Evolutionary conservation across 2,797 vertebrate genomes (phyloP), one percentile per base, ranked within the genome.

Genomic region (Iguana delicatissima): DNA sequence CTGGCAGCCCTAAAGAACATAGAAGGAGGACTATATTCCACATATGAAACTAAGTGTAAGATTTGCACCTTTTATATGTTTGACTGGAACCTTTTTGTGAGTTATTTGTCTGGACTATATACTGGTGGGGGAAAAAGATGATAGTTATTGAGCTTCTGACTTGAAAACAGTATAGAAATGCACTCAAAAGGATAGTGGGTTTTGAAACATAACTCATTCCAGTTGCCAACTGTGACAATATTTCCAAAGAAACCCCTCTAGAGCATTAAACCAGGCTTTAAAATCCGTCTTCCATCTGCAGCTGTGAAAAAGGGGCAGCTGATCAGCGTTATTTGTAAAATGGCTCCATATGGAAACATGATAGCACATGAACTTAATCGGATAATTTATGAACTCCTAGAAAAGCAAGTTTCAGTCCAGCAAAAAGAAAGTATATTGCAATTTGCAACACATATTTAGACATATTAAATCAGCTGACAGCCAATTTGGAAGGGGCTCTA

Each of bases 141-240:
- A 97, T 94, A 95, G 93, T 97, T 97, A 96, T 96, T 96, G 94
- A 73, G 6, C 92, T 90, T 93, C 32, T 89, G 91, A 92, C 94
- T 96, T 93, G 92, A 96, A 84, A 89, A 76, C 91, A 87, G 93
- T 96, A 96, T 89, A 92, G 92, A 96, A 93, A 59, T 95, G 62
- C 84, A 0, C 0, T 87, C 91, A 92, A 95, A 96, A 92, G 92
- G 89, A 92, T 92, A 95, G 93, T 92, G 93, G 87, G 89, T 92
- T 93, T 95, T 93, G 90, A 94, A 93, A 77, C 90, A 93, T 89
- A 77, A 84, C 84, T 86, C 77, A 90, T 85, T 91, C 94, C 82
- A 87, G 64, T 91, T 93, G 84, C 90, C 80, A 83, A 7, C n/a
- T 76, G 87, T 77, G n/a, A 35, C 64, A 86, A 88, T 95, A 87